A percentile compares a stretch with the other conserved stretches of the same genome.
Evolutionary conservation across 2,113 vertebrate genomes (phyloP).

Genomic region (Eurypyga helias): DNA sequence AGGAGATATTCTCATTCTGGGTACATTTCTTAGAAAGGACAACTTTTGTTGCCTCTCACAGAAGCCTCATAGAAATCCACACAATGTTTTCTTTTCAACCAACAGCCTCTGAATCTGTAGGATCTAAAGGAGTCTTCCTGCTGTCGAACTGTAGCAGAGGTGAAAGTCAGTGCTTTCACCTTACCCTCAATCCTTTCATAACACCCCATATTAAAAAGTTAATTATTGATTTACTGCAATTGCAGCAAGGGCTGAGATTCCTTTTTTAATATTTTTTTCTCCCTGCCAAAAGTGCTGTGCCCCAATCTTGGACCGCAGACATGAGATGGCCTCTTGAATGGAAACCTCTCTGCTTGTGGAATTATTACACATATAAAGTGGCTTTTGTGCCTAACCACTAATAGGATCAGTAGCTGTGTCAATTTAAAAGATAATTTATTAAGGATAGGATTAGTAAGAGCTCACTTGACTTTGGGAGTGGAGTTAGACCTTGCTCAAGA

Average conservation of each 20-base stretch:
- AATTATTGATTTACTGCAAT: slow-evolving; percentile 1
- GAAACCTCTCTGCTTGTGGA: background rate
- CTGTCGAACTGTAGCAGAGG: background rate
- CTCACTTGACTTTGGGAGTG: background rate
- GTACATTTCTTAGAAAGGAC: slow-evolving; percentile 45
- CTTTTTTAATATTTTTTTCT: background rate
- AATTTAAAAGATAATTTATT: slow-evolving; percentile 24
- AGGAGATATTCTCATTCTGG: slow-evolving; percentile 51
- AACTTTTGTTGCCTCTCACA: slow-evolving; percentile 48
- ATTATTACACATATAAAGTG: background rate
- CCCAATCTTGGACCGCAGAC: background rate
- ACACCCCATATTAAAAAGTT: background rate
- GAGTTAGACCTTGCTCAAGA: background rate
- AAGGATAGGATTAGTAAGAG: background rate
- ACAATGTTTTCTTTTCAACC: slow-evolving; percentile 34
- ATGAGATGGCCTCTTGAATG: background rate
- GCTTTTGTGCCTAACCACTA: background rate
- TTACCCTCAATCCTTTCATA: background rate
- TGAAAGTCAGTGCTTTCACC: background rate
- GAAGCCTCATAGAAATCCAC: slow-evolving; percentile 42
- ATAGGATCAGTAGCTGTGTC: background rate
- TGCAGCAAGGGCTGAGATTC: background rate
- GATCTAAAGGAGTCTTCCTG: background rate
- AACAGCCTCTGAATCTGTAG: background rate
- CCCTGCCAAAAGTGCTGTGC: background rate